Evolutionary conservation across 2,113 vertebrate species (phyloP).

Genomic region (Hoplias malabaricus): DNA sequence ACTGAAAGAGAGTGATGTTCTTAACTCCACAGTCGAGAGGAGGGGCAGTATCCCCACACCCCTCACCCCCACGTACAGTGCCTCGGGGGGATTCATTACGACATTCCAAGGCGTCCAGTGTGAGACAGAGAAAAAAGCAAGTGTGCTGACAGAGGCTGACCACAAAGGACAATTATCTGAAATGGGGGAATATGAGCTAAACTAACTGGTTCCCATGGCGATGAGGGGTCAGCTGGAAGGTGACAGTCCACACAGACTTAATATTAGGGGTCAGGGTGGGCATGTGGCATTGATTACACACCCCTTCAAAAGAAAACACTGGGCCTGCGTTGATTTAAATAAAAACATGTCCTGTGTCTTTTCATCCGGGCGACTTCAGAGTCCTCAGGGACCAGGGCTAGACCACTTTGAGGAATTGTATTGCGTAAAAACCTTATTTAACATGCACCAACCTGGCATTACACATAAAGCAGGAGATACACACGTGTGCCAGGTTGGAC

Average conservation of each 20-base stretch:
- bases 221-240: background rate
- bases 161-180: constrained; percentile 39
- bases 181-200: constrained; percentile 32
- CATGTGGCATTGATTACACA: constrained; percentile 26
- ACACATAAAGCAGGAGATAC: too few species aligned
- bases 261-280: constrained; percentile 21
- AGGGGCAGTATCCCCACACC: background rate
- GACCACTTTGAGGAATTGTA: background rate
- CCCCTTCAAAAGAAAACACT: constrained; percentile 15
- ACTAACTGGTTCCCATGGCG: constrained; percentile 5
- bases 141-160: constrained; percentile 32
- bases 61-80: too few species aligned
- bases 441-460: too few species aligned
- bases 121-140: constrained; percentile 14
- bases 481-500: too few species aligned
- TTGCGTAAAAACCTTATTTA: background rate
- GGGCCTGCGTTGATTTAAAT: background rate
- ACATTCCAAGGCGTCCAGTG: constrained; percentile 8
- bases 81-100: constrained; percentile 45
- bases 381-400: background rate
- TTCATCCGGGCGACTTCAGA: background rate
- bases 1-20: constrained; percentile 12
- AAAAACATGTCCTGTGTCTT: background rate
- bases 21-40: constrained; percentile 13
- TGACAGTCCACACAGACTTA: constrained; percentile 14